Percentiles rank a stretch among this genome's conserved stretches.
These are phyloP conservation scores for Pandion haliaetus DNA, from an alignment of 2,113 vertebrate species.

Conservation along the genomic window DNA sequence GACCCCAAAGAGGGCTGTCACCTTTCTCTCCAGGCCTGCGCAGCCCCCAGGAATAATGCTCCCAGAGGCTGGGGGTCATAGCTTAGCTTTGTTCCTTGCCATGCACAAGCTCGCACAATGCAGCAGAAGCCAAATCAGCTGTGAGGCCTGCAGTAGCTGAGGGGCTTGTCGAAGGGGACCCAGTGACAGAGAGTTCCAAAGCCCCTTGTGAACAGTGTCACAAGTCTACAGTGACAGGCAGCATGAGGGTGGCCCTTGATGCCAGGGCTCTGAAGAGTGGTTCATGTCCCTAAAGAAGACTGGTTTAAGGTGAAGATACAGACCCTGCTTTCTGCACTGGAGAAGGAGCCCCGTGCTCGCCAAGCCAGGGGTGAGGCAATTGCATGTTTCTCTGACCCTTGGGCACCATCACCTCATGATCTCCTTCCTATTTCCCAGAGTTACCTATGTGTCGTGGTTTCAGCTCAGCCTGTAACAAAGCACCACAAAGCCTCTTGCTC, in stretches of 20 bases:
- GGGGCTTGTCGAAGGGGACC: neutral
- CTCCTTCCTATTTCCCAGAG: neutral
- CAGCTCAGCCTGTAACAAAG: no score
- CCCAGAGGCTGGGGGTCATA: neutral
- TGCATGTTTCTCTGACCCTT: neutral
- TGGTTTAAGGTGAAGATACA: neutral
- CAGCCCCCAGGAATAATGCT: neutral
- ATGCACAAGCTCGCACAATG: neutral
- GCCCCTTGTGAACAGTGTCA: neutral
- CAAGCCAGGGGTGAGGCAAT: neutral
- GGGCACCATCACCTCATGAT: neutral
- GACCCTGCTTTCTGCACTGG: neutral
- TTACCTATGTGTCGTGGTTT: no score
- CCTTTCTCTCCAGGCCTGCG: neutral
- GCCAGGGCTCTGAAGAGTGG: neutral
- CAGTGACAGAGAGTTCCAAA: neutral
- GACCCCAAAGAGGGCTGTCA: neutral
- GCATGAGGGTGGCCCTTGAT: neutral
- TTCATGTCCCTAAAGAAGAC: neutral
- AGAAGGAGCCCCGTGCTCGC: neutral
- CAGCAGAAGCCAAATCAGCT: neutral
- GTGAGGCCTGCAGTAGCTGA: neutral
- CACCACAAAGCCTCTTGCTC: no score
- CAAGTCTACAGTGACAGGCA: neutral
- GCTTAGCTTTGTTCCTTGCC: neutral